These are phyloP conservation scores for Corythaeola cristata DNA, from an alignment of 2,113 vertebrate species.

Conservation along the genomic window DNA sequence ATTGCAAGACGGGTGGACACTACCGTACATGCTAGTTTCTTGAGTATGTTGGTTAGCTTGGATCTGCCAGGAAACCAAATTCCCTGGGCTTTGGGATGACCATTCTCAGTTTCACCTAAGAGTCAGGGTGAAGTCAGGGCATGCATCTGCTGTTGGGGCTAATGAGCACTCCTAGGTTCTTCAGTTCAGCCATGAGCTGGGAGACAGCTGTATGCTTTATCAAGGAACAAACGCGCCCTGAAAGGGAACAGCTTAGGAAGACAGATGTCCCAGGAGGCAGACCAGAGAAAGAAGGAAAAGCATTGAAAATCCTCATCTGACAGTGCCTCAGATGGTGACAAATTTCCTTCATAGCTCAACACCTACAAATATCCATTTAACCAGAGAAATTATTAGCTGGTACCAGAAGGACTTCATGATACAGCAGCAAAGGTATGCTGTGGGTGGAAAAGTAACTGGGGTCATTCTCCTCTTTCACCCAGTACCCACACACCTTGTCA, in stretches of 20 bases:
- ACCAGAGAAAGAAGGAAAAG: background rate
- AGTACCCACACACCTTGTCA: background rate
- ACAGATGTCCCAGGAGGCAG: background rate
- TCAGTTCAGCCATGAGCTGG: background rate
- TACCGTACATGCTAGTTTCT: background rate
- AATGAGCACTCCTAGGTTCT: background rate
- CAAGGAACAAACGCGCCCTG: background rate
- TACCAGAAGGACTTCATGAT: background rate
- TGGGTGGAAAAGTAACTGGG: background rate
- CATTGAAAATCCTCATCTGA: background rate
- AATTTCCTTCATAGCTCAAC: background rate
- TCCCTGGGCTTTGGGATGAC: background rate
- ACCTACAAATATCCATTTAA: background rate
- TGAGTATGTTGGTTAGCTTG: background rate
- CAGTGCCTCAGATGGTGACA: background rate
- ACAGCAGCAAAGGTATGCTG: background rate
- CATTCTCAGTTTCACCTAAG: background rate
- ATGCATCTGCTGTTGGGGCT: background rate
- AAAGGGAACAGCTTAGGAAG: background rate
- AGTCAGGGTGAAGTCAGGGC: background rate
- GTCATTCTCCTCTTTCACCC: background rate
- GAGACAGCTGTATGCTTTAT: background rate
- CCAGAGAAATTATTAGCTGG: background rate
- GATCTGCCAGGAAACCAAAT: background rate
- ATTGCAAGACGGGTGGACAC: background rate